Conservation (phyloP, 2,888 invertebrate genomes). For the Conomelus anceps region DNA sequence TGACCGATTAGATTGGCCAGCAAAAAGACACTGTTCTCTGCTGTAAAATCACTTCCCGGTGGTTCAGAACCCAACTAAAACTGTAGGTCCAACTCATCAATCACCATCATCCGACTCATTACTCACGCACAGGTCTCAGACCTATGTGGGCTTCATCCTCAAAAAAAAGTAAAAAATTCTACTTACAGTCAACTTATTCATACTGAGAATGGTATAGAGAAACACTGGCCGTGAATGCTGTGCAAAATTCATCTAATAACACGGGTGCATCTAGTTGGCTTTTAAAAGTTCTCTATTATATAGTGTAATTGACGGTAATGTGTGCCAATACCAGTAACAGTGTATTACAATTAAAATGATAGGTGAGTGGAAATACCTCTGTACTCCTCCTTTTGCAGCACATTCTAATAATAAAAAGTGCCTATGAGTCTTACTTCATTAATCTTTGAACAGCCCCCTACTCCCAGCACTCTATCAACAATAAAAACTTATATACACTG, state of each 20-base stretch:
- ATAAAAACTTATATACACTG: neutral
- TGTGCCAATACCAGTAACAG: neutral
- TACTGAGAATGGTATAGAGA: neutral
- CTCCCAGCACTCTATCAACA: no score
- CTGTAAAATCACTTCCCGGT: no score
- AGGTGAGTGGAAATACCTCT: neutral
- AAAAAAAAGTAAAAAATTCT: no score
- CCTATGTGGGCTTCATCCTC: no score
- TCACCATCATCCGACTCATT: no score
- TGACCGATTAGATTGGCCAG: no score
- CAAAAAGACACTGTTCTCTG: no score
- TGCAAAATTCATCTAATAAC: neutral
- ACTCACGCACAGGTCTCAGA: no score
- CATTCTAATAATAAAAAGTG: neutral
- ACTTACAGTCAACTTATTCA: neutral
- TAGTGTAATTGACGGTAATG: neutral
- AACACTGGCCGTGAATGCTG: neutral
- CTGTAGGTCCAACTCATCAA: no score
- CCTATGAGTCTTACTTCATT: neutral
- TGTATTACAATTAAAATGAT: neutral
- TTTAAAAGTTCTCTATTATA: neutral
- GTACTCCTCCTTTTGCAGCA: neutral
- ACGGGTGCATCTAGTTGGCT: neutral
- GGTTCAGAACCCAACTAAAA: no score
- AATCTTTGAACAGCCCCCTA: no score